Conservation (phyloP, 2,888 invertebrate species). For the Drosophila mulleri region DNA sequence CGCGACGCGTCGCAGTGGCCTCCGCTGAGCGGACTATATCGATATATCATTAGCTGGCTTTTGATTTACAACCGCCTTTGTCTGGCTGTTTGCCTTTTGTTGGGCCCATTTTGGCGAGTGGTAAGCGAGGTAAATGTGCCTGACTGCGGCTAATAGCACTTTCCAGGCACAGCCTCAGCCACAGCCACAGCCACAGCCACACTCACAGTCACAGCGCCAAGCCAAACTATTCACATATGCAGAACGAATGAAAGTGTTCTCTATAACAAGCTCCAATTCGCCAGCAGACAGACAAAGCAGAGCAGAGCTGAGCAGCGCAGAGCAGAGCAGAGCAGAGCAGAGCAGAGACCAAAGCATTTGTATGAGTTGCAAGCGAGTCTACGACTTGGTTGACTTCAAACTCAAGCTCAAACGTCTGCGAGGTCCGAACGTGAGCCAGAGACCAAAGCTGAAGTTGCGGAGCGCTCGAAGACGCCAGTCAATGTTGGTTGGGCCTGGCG, state of each 20-base stretch:
- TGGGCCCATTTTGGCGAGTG: conserved; percentile 58
- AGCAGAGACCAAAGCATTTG: conserved; percentile 27
- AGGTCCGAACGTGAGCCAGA: conserved; percentile 30
- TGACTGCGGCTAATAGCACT: conserved; percentile 70
- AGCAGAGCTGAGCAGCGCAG: not conserved
- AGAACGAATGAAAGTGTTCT: conserved; percentile 81
- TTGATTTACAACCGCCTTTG: conserved; percentile 80
- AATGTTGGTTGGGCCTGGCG: conserved; percentile 76
- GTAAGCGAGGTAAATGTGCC: conserved; percentile 45
- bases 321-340: not conserved
- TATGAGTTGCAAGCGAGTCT: conserved; percentile 57
- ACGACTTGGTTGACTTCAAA: conserved; percentile 62
- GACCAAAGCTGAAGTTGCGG: conserved; percentile 74
- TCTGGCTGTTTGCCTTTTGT: conserved; percentile 65
- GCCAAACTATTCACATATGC: conserved; percentile 56
- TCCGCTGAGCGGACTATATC: conserved; percentile 61
- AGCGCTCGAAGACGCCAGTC: conserved; percentile 69
- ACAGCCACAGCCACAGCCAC: not conserved
- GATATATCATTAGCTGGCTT: conserved; percentile 78
- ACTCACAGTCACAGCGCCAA: conserved; percentile 13
- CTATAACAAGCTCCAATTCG: conserved; percentile 59
- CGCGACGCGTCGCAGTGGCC: conserved; percentile 35
- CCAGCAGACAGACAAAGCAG: conserved; percentile 35
- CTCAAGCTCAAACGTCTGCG: conserved; percentile 71
- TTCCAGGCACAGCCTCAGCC: conserved; percentile 41